A percentile compares a stretch with the other conserved stretches of the same genome.
Conservation (phyloP, 2,797 vertebrate genomes). For the Vespertilio murinus region DNA sequence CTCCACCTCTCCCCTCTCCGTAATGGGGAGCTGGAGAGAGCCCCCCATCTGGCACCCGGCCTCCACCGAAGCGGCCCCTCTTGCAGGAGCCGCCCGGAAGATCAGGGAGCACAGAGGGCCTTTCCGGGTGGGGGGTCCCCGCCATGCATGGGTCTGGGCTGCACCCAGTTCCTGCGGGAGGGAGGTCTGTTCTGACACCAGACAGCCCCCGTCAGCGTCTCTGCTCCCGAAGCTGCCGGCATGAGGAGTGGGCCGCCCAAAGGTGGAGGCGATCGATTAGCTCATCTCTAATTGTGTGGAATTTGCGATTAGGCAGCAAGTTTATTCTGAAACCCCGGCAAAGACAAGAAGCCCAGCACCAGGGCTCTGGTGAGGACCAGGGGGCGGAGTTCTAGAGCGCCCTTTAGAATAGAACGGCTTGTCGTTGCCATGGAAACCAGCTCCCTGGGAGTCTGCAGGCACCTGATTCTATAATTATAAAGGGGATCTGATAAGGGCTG, state of each 20-base stretch:
- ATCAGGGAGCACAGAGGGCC: not conserved
- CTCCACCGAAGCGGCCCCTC: not conserved
- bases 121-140: not conserved
- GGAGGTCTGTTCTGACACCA: conserved; percentile 72
- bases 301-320: conserved; percentile 75
- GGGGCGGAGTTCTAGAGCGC: conserved; percentile 47
- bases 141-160: conserved; percentile 39
- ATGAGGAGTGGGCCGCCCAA: not conserved
- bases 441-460: conserved; percentile 55
- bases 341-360: conserved; percentile 53
- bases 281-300: conserved; percentile 54
- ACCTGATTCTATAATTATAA: conserved; percentile 73
- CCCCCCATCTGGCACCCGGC: not conserved
- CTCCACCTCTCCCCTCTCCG: not conserved
- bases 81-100: not conserved
- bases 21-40: not conserved
- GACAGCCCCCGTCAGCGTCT: conserved; percentile 51
- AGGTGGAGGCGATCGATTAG: not conserved
- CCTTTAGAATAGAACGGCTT: conserved; percentile 74
- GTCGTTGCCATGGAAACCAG: conserved; percentile 70
- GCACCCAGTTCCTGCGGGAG: conserved; percentile 39
- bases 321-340: conserved; percentile 73
- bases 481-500: conserved; percentile 55
- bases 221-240: conserved; percentile 21
- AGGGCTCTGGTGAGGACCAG: conserved; percentile 42